Conservation (phyloP, 2,113 vertebrate genomes). For the Brachyhypopomus occidentalis region DNA sequence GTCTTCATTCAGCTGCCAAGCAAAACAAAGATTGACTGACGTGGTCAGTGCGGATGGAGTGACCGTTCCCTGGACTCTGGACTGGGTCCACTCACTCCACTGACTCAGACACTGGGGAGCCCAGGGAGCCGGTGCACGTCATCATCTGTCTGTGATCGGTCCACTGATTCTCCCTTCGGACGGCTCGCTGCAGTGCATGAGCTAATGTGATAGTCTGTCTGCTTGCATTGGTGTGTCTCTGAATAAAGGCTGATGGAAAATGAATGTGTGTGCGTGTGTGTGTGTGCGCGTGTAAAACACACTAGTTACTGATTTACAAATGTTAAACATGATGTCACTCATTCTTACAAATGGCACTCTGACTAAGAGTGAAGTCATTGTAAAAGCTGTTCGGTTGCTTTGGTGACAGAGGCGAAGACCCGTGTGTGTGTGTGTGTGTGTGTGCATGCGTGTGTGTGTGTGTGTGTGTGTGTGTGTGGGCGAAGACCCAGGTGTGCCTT, state of each 20-base stretch:
- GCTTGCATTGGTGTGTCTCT: background rate
- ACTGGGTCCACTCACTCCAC: background rate
- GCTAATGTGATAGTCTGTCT: background rate
- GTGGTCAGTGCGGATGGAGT: background rate
- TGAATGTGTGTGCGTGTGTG: background rate
- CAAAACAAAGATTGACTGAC: background rate
- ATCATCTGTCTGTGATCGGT: background rate
- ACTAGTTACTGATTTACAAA: slow-evolving; percentile 32
- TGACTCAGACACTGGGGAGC: background rate
- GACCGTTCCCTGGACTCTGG: slow-evolving; percentile 17
- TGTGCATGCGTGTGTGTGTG: too few relatives aligned
- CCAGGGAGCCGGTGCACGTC: background rate
- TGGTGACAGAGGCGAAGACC: too few relatives aligned
- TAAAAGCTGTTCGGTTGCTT: background rate
- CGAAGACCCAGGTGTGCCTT: background rate
- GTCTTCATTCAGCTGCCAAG: background rate
- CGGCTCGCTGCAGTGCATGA: too few relatives aligned
- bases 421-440: too few relatives aligned
- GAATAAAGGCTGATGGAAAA: background rate
- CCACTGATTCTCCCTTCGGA: too few relatives aligned
- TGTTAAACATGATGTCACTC: background rate
- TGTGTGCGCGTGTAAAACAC: slow-evolving; percentile 9
- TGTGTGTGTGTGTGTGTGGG: too few relatives aligned
- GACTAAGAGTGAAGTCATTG: background rate
- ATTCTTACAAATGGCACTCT: background rate